Evolutionary conservation across 2,888 invertebrate species (phyloP).

Genomic region (Amphipyra berbera): DNA sequence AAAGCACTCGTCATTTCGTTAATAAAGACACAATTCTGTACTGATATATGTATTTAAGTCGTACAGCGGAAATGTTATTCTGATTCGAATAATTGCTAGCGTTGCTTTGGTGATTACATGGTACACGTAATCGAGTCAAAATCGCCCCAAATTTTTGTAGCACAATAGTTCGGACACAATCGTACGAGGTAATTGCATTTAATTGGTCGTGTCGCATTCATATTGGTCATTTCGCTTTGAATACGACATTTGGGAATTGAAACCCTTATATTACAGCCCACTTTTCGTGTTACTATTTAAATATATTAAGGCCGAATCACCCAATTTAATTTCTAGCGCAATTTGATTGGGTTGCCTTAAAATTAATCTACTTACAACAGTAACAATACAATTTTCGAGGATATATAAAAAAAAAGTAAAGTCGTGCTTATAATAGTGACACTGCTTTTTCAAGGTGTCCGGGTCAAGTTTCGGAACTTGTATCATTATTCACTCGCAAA

Average conservation of each 20-base stretch:
- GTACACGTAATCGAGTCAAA: conserved; percentile 67
- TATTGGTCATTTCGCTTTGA: conserved; percentile 56
- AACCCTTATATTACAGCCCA: conserved; percentile 37
- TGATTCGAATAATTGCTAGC: conserved; percentile 66
- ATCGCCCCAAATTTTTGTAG: conserved; percentile 63
- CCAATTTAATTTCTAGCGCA: not conserved
- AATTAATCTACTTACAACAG: not conserved
- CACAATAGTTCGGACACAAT: conserved; percentile 71
- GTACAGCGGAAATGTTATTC: conserved; percentile 65
- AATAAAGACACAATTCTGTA: conserved; percentile 51
- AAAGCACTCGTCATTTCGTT: conserved; percentile 50
- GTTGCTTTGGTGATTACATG: conserved; percentile 70
- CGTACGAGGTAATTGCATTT: conserved; percentile 71
- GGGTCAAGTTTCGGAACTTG: conserved; percentile 29
- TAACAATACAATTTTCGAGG: not conserved
- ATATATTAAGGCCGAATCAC: conserved; percentile 1
- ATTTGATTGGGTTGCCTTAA: not conserved
- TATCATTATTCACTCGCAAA: conserved; percentile 40
- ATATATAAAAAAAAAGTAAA: not conserved
- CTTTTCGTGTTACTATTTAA: not conserved
- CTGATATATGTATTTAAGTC: conserved; percentile 50
- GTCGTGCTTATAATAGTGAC: conserved; percentile 9
- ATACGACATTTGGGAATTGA: conserved; percentile 20
- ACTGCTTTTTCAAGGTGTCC: conserved; percentile 13
- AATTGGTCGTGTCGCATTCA: conserved; percentile 75